These are phyloP conservation scores for Meteorus sp. DNA, from an alignment of 1,140 invertebrate species.

Conservation along the genomic window DNA sequence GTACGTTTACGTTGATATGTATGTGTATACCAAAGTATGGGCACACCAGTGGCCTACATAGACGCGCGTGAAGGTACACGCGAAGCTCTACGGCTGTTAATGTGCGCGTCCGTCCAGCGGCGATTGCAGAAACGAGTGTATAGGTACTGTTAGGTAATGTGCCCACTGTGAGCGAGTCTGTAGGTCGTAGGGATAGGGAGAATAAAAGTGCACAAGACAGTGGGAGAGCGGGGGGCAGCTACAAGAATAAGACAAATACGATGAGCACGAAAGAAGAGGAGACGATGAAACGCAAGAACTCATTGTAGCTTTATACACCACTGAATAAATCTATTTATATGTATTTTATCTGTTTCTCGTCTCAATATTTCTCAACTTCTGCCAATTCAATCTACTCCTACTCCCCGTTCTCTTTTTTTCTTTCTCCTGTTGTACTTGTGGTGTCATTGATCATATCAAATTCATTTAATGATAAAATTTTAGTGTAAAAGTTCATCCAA, in stretches of 20 bases:
- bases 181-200: constrained; percentile 46
- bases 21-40: constrained; percentile 16
- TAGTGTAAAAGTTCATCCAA: no score
- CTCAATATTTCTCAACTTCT: no score
- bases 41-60: constrained; percentile 21
- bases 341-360: neutral
- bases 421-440: no score
- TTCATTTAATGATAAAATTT: no score
- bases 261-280: neutral
- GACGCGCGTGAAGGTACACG: constrained; percentile 13
- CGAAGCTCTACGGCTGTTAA: constrained; percentile 9
- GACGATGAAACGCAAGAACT: neutral
- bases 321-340: no score
- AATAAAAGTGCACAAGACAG: neutral
- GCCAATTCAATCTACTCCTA: no score
- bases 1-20: neutral
- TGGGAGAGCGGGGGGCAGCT: constrained; percentile 23
- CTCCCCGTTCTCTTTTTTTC: no score
- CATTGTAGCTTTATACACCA: neutral
- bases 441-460: no score
- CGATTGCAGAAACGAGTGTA: constrained; percentile 30
- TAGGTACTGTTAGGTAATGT: constrained; percentile 53
- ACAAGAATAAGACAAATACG: neutral
- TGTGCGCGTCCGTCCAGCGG: constrained; percentile 9
- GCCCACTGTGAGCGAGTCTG: constrained; percentile 42